phyloP scores from a whole-genome alignment of 2,113 vertebrate genomes.

The Erythrolamprus reginae region DNA sequence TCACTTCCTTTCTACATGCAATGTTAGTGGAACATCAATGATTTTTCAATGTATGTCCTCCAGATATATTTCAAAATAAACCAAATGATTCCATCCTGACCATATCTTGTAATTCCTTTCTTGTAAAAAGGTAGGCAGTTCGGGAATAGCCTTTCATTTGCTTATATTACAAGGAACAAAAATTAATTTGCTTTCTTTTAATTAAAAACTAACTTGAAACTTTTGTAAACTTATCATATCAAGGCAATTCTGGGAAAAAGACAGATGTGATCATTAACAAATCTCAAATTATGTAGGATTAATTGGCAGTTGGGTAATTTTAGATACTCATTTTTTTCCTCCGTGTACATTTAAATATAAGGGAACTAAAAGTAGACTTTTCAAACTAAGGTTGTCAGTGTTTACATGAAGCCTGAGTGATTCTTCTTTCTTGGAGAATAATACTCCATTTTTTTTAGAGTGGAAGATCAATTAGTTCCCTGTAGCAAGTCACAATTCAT shows the following conservation, averaged over 20 bases:
- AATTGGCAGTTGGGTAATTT: neutral
- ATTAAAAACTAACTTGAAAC: constrained; percentile 29
- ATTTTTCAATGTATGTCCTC: neutral
- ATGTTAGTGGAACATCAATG: neutral
- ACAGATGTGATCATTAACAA: neutral
- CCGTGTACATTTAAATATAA: neutral
- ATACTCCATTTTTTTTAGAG: neutral
- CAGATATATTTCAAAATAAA: neutral
- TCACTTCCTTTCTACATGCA: constrained; percentile 4
- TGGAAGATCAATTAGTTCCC: neutral
- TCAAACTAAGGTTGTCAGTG: neutral
- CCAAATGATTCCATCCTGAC: neutral
- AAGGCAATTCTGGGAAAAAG: neutral
- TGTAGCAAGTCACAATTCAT: neutral
- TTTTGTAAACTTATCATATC: neutral
- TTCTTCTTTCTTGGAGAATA: neutral
- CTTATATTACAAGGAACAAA: neutral
- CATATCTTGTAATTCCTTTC: neutral
- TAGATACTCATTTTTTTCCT: neutral
- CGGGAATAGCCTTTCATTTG: neutral
- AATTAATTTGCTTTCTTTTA: constrained; percentile 31
- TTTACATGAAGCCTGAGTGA: neutral
- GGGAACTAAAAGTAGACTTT: neutral
- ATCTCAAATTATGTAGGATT: neutral
- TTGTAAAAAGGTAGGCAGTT: neutral